Evolutionary conservation across 2,797 vertebrate species (phyloP).

Genomic region (Mormyrus proboscirostris): DNA sequence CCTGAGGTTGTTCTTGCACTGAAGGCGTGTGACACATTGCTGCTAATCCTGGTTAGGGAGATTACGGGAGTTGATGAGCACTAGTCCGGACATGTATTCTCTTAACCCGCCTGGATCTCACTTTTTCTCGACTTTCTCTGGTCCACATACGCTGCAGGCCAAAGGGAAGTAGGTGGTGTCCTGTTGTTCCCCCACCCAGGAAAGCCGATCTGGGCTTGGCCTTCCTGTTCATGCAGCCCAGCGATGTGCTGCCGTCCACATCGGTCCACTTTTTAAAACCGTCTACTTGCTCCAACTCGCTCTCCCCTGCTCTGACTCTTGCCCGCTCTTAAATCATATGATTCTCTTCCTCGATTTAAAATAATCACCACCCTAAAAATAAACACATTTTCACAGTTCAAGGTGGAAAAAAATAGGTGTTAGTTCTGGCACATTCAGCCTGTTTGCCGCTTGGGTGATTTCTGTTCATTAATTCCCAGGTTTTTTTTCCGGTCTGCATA

Average conservation of each 20-base stretch:
- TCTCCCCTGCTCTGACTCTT: background rate
- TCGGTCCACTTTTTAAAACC: background rate
- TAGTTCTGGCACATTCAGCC: background rate
- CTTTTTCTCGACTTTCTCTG: background rate
- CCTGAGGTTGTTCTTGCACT: background rate
- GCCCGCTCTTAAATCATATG: background rate
- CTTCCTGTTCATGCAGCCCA: slow-evolving; percentile 27
- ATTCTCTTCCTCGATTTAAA: background rate
- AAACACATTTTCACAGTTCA: background rate
- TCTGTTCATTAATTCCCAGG: background rate
- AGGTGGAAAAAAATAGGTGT: background rate
- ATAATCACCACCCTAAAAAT: background rate
- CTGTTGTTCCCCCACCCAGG: slow-evolving; percentile 15
- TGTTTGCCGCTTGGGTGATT: background rate
- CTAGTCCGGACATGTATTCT: background rate
- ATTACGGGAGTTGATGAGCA: background rate
- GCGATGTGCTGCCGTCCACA: background rate
- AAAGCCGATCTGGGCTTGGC: background rate
- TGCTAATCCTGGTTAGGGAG: background rate
- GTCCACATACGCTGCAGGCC: background rate
- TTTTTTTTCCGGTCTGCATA: background rate
- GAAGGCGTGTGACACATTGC: background rate
- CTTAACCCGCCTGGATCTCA: background rate
- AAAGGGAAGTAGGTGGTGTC: background rate
- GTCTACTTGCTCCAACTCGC: background rate